These are phyloP conservation scores for Agriopis marginaria DNA, from an alignment of 2,888 invertebrate species.

Conservation along the genomic window DNA sequence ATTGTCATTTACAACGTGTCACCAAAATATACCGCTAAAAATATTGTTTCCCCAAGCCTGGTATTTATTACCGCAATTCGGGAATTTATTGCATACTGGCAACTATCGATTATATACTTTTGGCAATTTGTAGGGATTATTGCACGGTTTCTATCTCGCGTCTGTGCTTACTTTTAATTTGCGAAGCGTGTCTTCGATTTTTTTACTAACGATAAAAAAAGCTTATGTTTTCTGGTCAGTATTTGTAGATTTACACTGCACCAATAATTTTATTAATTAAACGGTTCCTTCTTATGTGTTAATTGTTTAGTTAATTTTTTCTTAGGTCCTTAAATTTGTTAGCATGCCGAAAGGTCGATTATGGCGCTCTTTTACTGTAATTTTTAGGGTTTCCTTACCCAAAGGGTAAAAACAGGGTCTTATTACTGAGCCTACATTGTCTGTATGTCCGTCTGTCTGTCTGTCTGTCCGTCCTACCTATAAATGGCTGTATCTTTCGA, in stretches of 20 bases:
- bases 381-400: too few species aligned
- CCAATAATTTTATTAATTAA: neutral
- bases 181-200: conserved; percentile 52
- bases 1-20: conserved; percentile 30
- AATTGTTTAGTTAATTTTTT: too few species aligned
- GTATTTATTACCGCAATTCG: conserved; percentile 37
- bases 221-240: neutral
- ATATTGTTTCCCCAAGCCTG: conserved; percentile 28
- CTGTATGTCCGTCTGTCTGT: too few species aligned
- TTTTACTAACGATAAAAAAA: neutral
- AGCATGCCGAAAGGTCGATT: too few species aligned
- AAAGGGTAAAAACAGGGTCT: too few species aligned
- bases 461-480: too few species aligned
- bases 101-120: conserved; percentile 63
- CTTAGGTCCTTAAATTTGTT: too few species aligned
- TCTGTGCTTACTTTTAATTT: conserved; percentile 76
- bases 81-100: conserved; percentile 44
- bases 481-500: too few species aligned
- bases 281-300: too few species aligned
- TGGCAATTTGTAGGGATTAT: conserved; percentile 53
- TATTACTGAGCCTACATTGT: too few species aligned
- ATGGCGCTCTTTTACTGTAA: neutral
- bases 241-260: neutral
- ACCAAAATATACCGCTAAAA: conserved; percentile 32
- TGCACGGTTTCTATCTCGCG: conserved; percentile 51